These are phyloP conservation scores for Oceanodroma tethys DNA, from an alignment of 2,113 vertebrate species.

Conservation along the genomic window DNA sequence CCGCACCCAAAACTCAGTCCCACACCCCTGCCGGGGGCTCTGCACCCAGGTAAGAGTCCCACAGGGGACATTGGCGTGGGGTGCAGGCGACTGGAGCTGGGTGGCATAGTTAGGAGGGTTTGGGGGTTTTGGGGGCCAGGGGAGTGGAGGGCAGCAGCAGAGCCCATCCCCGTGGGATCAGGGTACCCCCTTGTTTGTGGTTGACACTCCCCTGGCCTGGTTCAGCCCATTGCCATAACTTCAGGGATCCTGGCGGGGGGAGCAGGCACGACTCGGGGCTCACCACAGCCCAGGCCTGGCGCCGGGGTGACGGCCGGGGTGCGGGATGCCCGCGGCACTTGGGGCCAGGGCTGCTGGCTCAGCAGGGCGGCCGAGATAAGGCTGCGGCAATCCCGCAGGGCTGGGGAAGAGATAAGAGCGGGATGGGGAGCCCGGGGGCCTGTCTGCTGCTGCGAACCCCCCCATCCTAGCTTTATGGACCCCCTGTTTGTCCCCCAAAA, in stretches of 20 bases:
- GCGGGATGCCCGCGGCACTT: accelerated
- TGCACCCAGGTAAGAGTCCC: not conserved
- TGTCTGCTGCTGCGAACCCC: not conserved
- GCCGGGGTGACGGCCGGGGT: not conserved
- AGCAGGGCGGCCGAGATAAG: not conserved
- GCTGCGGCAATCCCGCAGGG: not conserved
- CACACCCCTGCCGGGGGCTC: accelerated
- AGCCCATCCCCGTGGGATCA: not conserved
- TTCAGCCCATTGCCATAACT: not conserved
- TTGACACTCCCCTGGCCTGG: too few relatives aligned
- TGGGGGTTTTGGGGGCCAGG: too few relatives aligned
- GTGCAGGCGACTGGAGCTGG: not conserved
- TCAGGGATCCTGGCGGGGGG: accelerated
- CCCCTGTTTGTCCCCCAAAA: not conserved
- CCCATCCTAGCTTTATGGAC: not conserved
- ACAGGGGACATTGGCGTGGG: not conserved
- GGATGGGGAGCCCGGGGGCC: accelerated
- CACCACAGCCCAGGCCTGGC: not conserved
- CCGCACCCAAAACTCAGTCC: not conserved
- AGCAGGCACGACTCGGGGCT: not conserved
- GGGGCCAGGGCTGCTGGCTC: not conserved
- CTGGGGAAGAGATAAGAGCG: not conserved
- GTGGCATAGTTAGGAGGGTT: not conserved
- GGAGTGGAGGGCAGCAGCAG: not conserved
- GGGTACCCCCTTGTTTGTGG: too few relatives aligned